phyloP scores from a whole-genome alignment of 2,888 invertebrate genomes.

The Carabus problematicus region DNA sequence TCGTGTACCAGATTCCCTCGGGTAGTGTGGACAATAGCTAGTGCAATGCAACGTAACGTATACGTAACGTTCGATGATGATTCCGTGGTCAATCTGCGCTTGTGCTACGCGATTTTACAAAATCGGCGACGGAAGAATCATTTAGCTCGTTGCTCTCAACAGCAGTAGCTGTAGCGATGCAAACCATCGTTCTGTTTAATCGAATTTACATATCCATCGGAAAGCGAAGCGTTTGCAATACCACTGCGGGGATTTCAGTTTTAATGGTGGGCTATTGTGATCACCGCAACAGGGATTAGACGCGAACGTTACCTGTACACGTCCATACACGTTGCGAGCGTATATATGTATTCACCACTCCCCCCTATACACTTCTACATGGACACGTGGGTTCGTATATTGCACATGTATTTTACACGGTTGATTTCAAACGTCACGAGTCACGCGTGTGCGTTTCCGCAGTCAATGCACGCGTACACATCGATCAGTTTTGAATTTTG shows the following conservation, averaged over 20 bases:
- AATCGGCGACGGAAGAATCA: slow-evolving; percentile 41
- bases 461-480: slow-evolving; percentile 37
- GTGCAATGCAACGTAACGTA: slow-evolving; percentile 10
- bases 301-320: slow-evolving; percentile 26
- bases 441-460: slow-evolving; percentile 27
- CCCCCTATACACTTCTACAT: too few relatives aligned
- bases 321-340: background rate
- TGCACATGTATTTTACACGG: slow-evolving; percentile 29
- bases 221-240: slow-evolving; percentile 12
- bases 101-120: slow-evolving; percentile 29
- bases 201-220: slow-evolving; percentile 42
- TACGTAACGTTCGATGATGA: slow-evolving; percentile 2
- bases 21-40: background rate
- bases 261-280: slow-evolving; percentile 41
- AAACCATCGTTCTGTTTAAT: slow-evolving; percentile 31
- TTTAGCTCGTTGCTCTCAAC: slow-evolving; percentile 38
- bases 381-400: too few relatives aligned
- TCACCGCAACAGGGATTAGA: slow-evolving; percentile 30
- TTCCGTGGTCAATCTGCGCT: too few relatives aligned
- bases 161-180: slow-evolving; percentile 10
- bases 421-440: slow-evolving; percentile 34
- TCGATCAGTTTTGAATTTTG: slow-evolving; percentile 42
- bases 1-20: background rate
- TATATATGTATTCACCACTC: slow-evolving; percentile 1
- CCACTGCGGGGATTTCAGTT: slow-evolving; percentile 35